Percentiles rank a stretch among this genome's conserved stretches.
Evolutionary conservation across 2,888 invertebrate species (phyloP).

Genomic region (Eurytoma adleriae): DNA sequence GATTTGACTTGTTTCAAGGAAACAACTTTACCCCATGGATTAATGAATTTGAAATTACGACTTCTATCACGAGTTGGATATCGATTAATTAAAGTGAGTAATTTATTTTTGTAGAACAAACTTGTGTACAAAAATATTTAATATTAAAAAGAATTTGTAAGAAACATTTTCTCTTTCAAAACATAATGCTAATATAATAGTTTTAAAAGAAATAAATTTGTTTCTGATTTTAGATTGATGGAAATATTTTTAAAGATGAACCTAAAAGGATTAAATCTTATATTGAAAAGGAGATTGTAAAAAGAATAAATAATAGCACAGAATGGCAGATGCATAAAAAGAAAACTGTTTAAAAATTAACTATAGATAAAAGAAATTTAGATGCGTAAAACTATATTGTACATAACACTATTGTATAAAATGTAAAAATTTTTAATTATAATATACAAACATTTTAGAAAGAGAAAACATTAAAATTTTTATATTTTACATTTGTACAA

Average conservation of each 20-base stretch:
- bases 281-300: conserved; percentile 14
- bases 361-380: not conserved
- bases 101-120: not conserved
- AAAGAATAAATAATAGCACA: not conserved
- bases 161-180: not conserved
- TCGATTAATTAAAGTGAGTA: conserved; percentile 57
- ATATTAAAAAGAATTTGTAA: not conserved
- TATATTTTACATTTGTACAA: too few relatives aligned
- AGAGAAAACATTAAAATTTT: too few relatives aligned
- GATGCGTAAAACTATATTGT: not conserved
- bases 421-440: not conserved
- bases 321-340: not conserved
- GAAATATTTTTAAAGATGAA: conserved; percentile 23
- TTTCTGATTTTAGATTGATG: conserved; percentile 32
- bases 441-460: not conserved
- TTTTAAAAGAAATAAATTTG: not conserved
- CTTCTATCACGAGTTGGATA: conserved; percentile 72
- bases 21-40: conserved; percentile 70
- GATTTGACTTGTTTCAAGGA: conserved; percentile 73
- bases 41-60: conserved; percentile 75
- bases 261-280: not conserved
- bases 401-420: not conserved
- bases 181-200: not conserved
- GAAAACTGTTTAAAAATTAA: not conserved
- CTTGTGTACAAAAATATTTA: not conserved